Conservation (phyloP, 2,888 invertebrate species). For the Brachypalpus laphriformis region DNA sequence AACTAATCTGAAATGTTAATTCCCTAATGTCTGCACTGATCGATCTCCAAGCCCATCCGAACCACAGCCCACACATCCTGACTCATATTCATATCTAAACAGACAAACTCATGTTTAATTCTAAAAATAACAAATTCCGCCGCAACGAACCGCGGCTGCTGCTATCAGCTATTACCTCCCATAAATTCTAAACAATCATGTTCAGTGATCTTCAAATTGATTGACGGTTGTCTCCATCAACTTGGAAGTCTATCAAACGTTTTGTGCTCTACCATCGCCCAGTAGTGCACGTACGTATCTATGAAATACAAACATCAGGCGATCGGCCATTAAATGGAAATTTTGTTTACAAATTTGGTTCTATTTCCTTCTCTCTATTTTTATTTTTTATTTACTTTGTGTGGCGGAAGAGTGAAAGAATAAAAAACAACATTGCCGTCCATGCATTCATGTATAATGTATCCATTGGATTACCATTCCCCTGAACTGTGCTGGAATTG, state of each 20-base stretch:
- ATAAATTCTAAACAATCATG: constrained; percentile 62
- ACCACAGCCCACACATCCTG: neutral
- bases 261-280: neutral
- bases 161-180: constrained; percentile 36
- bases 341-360: constrained; percentile 68
- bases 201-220: constrained; percentile 63
- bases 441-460: constrained; percentile 13
- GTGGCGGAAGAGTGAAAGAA: neutral
- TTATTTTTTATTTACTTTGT: constrained; percentile 44
- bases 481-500: constrained; percentile 9
- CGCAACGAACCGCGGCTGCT: neutral
- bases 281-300: constrained; percentile 1
- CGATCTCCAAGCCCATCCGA: neutral
- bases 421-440: constrained; percentile 1
- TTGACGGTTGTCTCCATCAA: constrained; percentile 63
- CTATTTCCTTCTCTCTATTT: constrained; percentile 39
- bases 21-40: neutral
- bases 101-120: neutral
- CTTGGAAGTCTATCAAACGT: constrained; percentile 54
- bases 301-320: neutral
- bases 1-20: constrained; percentile 14
- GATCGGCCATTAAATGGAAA: constrained; percentile 49
- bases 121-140: constrained; percentile 25
- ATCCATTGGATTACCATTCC: constrained; percentile 13
- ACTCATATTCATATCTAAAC: neutral